Base-by-base conservation (phyloP, 2,888 invertebrate species). In the Drosophila mimetica region DNA sequence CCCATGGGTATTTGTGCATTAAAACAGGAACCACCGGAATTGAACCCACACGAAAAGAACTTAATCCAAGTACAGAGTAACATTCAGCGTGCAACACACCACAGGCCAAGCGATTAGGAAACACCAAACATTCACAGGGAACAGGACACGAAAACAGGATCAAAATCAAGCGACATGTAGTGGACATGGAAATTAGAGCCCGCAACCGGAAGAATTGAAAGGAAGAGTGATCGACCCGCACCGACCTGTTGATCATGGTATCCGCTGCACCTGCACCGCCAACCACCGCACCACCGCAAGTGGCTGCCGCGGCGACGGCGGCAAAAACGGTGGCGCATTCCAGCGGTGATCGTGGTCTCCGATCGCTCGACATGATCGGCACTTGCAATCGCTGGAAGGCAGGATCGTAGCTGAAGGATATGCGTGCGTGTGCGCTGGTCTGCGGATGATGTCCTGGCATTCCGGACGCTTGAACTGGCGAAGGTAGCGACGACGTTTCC, bases 321-420 rank as follows among this genome's bases (percentile, higher is more conserved):
- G 76, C 74, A 66, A 84, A 65, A 16, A 90, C 75, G 14, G 86
- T 79, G 65, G 85, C 79, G 66, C 86, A 75, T 44, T 88, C 89
- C 69, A 89, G 55, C 63, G 89, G 74, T 14, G 88, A 79, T 39
- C 78, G 76, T 7, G 70, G 28, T 37, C 57, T 65, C 46, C 74
- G 66, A 30, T 74, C 46, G 30, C 44, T 48, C 69, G 41, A 37
- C 1, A 41, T 30, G 2, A 37, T 22, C 5, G 89, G 86, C 58
- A 89, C 75, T 37, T 83, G 77, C 63, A 91, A 41, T 20, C 84
- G 89, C 77, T 88, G 87, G 30, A 89, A 80, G 8, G 79, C 85
- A 16, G 87, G 84, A 84, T 91, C 90, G 50, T 90, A 91, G 63
- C 90, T 91, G 30, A 79, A 77, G 18, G 90, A 87, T 25, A 81